Percentiles rank a stretch among this genome's conserved stretches.
Evolutionary conservation across 2,797 vertebrate species (phyloP).

Genomic region (Ceryle rudis): DNA sequence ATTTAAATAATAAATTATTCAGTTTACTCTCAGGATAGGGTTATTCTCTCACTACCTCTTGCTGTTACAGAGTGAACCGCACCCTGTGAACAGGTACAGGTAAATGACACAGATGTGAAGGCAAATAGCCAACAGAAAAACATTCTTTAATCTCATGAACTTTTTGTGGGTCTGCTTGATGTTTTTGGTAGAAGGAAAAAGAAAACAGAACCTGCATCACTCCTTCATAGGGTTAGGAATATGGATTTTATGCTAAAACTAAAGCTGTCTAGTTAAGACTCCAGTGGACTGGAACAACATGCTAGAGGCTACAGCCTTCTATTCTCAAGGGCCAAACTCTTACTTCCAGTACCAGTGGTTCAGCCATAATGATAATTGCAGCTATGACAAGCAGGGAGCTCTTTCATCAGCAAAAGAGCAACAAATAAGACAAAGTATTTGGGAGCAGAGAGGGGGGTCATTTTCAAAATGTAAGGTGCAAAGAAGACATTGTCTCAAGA

Average conservation of each 20-base stretch:
- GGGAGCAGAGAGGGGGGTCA: neutral
- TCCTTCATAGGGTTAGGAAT: conserved; percentile 46
- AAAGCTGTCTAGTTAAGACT: conserved; percentile 67
- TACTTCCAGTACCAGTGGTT: conserved; percentile 1
- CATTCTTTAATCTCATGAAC: conserved; percentile 49
- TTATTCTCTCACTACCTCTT: neutral
- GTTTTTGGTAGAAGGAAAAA: neutral
- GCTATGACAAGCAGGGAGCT: neutral
- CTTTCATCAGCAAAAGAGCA: neutral
- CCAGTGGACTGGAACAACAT: conserved; percentile 56
- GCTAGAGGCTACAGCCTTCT: conserved; percentile 48
- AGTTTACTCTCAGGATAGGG: neutral
- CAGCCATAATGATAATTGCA: neutral
- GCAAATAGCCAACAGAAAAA: neutral
- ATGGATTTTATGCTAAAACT: conserved; percentile 73
- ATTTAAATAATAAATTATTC: conserved; percentile 38
- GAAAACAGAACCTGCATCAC: neutral
- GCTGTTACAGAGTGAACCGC: neutral
- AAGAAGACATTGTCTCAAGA: neutral
- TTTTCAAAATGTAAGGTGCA: neutral
- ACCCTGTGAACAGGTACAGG: neutral
- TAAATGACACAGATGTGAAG: neutral
- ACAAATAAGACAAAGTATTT: neutral
- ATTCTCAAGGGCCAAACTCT: conserved; percentile 41
- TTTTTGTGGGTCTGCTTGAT: neutral